These are phyloP conservation scores for Emydura subglobosa DNA, from an alignment of 2,113 vertebrate species.

Conservation along the genomic window DNA sequence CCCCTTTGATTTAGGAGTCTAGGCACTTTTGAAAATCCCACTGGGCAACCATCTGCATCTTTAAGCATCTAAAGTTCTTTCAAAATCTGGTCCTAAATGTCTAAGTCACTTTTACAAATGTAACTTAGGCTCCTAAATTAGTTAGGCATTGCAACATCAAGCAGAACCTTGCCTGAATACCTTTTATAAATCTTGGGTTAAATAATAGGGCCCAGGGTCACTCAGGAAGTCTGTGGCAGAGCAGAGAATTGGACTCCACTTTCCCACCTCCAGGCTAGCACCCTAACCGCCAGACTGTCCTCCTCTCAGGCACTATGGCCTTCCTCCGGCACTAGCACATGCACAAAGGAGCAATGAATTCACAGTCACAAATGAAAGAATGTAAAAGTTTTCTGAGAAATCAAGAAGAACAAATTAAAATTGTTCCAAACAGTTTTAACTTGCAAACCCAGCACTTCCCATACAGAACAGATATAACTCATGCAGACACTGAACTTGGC, in stretches of 20 bases:
- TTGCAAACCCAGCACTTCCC: background rate
- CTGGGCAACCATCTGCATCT: background rate
- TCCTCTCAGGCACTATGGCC: background rate
- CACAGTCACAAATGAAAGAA: background rate
- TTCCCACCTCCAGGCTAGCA: background rate
- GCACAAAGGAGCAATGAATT: conserved; percentile 31
- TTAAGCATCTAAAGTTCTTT: background rate
- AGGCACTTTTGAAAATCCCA: too few species aligned
- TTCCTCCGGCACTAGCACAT: background rate
- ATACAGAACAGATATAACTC: background rate
- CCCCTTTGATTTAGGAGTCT: background rate
- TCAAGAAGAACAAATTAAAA: background rate
- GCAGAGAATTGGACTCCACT: background rate
- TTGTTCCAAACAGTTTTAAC: background rate
- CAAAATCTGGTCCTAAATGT: background rate
- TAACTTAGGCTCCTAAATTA: background rate
- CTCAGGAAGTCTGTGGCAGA: background rate
- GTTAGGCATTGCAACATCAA: background rate
- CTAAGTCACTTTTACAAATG: background rate
- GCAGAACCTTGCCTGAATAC: background rate
- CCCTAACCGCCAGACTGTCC: background rate
- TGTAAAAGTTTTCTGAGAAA: background rate
- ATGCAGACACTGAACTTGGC: background rate
- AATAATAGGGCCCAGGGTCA: background rate
- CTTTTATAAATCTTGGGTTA: background rate